A percentile compares a stretch with the other conserved stretches of the same genome.
These are phyloP conservation scores for Hetaerina americana DNA, from an alignment of 1,140 invertebrate genomes.

Conservation along the genomic window DNA sequence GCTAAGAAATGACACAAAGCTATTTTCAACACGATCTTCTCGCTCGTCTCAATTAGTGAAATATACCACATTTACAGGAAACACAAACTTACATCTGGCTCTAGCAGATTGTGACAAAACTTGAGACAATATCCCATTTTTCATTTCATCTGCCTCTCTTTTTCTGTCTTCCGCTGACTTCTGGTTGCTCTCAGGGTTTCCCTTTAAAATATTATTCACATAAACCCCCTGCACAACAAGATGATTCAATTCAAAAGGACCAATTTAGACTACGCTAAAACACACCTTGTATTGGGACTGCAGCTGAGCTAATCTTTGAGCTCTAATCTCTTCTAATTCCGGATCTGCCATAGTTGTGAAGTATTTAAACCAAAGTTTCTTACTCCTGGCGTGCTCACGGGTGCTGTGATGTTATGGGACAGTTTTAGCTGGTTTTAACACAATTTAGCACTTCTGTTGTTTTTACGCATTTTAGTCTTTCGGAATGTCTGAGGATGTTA, in stretches of 20 bases:
- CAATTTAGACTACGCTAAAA: not conserved
- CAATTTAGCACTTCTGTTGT: too few species aligned
- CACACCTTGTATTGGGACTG: constrained; percentile 55
- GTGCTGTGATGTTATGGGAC: too few species aligned
- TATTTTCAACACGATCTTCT: too few species aligned
- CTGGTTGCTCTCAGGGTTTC: constrained; percentile 27
- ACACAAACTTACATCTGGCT: constrained; percentile 80
- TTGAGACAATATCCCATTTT: constrained; percentile 75
- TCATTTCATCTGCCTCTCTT: constrained; percentile 71
- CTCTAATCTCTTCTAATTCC: constrained; percentile 65
- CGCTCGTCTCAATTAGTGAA: too few species aligned
- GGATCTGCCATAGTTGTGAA: constrained; percentile 53
- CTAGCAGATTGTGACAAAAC: constrained; percentile 82
- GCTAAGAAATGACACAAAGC: too few species aligned
- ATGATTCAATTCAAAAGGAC: too few species aligned
- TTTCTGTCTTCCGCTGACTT: constrained; percentile 56
- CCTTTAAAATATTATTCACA: not conserved
- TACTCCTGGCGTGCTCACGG: too few species aligned
- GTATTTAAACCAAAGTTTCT: not conserved
- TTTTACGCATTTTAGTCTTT: too few species aligned
- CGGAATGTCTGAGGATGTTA: too few species aligned
- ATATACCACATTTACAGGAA: too few species aligned
- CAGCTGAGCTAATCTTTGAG: constrained; percentile 65
- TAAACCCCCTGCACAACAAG: too few species aligned
- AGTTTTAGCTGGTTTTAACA: too few species aligned